Conservation (phyloP, 2,113 vertebrate species). For the Carassius auratus region DNA sequence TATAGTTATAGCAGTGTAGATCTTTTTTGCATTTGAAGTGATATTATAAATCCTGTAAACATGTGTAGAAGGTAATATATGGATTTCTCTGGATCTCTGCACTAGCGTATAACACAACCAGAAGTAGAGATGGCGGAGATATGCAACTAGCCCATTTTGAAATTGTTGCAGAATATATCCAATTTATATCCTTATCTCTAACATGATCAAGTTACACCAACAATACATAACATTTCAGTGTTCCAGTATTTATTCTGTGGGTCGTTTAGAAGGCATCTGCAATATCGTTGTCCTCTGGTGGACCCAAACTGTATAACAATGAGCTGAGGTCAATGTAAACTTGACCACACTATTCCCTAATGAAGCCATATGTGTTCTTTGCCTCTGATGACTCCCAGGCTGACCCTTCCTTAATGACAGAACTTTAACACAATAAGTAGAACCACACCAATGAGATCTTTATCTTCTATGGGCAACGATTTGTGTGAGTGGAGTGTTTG, state of each 20-base stretch:
- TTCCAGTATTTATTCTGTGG: background rate
- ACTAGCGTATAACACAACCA: no score
- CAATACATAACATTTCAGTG: no score
- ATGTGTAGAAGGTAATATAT: no score
- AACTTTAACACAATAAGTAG: background rate
- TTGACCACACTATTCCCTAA: conserved; percentile 4
- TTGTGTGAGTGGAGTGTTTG: conserved; percentile 38
- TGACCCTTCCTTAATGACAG: background rate
- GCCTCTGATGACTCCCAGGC: background rate
- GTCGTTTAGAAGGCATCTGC: background rate
- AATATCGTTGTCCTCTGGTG: background rate
- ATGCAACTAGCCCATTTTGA: no score
- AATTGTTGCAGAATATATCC: no score
- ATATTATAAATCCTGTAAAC: no score
- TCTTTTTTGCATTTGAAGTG: no score
- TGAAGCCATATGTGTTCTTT: conserved; percentile 4
- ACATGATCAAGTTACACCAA: no score
- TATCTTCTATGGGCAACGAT: conserved; percentile 31
- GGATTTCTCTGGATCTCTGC: no score
- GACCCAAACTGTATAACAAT: background rate
- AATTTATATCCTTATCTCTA: no score
- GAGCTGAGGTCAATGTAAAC: background rate
- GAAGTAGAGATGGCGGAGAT: no score
- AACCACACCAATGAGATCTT: conserved; percentile 11
- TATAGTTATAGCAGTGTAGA: no score